Conservation (phyloP, 2,888 invertebrate genomes). For the Belgica antarctica region DNA sequence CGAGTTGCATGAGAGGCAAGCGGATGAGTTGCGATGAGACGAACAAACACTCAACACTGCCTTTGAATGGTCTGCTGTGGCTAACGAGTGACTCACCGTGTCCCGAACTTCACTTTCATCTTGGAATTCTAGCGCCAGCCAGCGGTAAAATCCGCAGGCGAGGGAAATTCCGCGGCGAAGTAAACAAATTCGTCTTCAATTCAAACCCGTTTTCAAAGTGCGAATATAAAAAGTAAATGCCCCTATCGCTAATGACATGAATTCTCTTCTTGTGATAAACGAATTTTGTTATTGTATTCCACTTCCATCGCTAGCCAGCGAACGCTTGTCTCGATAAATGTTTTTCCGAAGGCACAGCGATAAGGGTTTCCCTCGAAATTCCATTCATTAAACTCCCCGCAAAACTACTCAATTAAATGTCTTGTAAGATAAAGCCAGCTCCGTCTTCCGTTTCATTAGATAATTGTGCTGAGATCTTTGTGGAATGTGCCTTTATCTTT, state of each 20-base stretch:
- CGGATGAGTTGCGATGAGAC: background rate
- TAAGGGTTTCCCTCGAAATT: slow-evolving; percentile 24
- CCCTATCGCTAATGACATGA: slow-evolving; percentile 26
- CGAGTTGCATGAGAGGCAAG: background rate
- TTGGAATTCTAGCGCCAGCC: slow-evolving; percentile 38
- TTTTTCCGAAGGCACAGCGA: too few relatives aligned
- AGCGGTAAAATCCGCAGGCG: background rate
- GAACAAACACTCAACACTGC: background rate
- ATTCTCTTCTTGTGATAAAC: slow-evolving; percentile 2
- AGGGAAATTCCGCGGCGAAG: background rate
- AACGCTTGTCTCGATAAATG: background rate
- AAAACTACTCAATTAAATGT: background rate
- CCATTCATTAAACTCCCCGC: too few relatives aligned
- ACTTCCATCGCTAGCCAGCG: background rate
- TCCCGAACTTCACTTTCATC: slow-evolving; percentile 31
- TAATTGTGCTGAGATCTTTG: slow-evolving; percentile 1
- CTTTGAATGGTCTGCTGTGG: background rate
- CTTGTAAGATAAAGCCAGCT: background rate
- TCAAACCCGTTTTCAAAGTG: background rate
- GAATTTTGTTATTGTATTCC: background rate
- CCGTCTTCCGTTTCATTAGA: slow-evolving; percentile 6
- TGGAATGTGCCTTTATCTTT: slow-evolving; percentile 2
- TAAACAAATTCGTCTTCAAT: background rate
- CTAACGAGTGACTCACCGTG: background rate
- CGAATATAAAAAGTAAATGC: slow-evolving; percentile 2